Conservation (phyloP, 1,140 invertebrate genomes). For the Pseudomyrmex pallidus region DNA sequence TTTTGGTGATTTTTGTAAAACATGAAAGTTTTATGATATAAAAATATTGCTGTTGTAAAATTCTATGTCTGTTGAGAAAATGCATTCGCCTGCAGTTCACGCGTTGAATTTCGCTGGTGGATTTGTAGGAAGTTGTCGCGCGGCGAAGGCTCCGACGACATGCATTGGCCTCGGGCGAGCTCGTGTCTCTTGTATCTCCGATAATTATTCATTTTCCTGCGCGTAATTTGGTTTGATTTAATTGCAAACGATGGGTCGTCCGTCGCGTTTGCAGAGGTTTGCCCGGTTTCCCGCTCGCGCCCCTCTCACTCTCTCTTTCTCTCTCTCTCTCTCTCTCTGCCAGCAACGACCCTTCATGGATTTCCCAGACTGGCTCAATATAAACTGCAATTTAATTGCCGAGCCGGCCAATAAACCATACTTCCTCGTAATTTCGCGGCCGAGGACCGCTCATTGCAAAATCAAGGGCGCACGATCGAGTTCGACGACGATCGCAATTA, state of each 20-base stretch:
- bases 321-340: slow-evolving; percentile 60
- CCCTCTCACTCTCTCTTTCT: slow-evolving; percentile 54
- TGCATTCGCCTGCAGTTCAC: not conserved
- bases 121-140: slow-evolving; percentile 17
- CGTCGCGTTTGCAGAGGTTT: slow-evolving; percentile 51
- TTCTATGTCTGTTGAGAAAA: not conserved
- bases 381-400: slow-evolving; percentile 77
- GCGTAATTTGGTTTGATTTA: slow-evolving; percentile 78
- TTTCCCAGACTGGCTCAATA: slow-evolving; percentile 75
- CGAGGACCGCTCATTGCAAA: slow-evolving; percentile 49
- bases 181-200: slow-evolving; percentile 55
- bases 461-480: slow-evolving; percentile 45
- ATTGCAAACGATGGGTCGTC: slow-evolving; percentile 72
- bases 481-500: slow-evolving; percentile 43
- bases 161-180: slow-evolving; percentile 28
- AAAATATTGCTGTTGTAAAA: not conserved
- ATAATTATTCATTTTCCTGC: slow-evolving; percentile 75
- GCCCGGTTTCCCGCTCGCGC: slow-evolving; percentile 54
- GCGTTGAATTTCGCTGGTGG: slow-evolving; percentile 18
- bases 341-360: slow-evolving; percentile 74
- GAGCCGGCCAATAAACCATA: slow-evolving; percentile 73
- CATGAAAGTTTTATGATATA: not conserved
- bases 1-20: not conserved
- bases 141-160: slow-evolving; percentile 1
- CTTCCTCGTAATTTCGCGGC: slow-evolving; percentile 63